These are phyloP conservation scores for Zootoca vivipara DNA, from an alignment of 2,113 vertebrate species.

Conservation along the genomic window DNA sequence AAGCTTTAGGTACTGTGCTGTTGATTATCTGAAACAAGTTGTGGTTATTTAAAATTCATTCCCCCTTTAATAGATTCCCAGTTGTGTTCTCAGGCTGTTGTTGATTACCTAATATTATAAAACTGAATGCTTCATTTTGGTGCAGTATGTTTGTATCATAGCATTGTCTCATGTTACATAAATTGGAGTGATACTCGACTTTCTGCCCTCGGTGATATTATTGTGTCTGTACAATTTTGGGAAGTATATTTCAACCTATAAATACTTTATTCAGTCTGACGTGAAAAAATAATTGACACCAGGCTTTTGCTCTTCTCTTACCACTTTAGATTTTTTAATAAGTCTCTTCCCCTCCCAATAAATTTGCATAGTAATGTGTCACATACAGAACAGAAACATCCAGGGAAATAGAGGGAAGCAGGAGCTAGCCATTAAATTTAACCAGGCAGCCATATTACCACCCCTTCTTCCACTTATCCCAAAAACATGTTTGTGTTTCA, in stretches of 20 bases:
- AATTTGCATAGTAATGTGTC: neutral
- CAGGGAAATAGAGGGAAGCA: neutral
- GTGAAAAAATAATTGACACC: neutral
- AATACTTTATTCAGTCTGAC: neutral
- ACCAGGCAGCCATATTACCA: neutral
- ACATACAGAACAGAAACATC: neutral
- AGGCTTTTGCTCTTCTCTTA: neutral
- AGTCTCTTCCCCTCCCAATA: neutral
- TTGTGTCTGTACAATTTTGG: neutral
- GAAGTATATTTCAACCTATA: neutral
- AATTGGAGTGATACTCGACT: neutral
- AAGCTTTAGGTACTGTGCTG: slow-evolving; percentile 87
- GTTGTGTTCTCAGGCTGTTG: neutral
- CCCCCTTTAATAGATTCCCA: neutral
- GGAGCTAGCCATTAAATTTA: neutral
- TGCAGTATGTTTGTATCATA: neutral
- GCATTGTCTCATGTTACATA: neutral
- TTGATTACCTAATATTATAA: rapidly evolving
- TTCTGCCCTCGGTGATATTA: neutral
- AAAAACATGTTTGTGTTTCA: rapidly evolving
- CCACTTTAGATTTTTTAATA: neutral
- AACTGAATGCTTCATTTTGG: neutral
- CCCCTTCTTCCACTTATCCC: rapidly evolving
- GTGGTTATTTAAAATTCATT: neutral
- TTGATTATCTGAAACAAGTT: neutral